Evolutionary conservation across 2,888 invertebrate species (phyloP), one percentile per base, ranked within the genome.

Genomic region (Rhogogaster chlorosoma): DNA sequence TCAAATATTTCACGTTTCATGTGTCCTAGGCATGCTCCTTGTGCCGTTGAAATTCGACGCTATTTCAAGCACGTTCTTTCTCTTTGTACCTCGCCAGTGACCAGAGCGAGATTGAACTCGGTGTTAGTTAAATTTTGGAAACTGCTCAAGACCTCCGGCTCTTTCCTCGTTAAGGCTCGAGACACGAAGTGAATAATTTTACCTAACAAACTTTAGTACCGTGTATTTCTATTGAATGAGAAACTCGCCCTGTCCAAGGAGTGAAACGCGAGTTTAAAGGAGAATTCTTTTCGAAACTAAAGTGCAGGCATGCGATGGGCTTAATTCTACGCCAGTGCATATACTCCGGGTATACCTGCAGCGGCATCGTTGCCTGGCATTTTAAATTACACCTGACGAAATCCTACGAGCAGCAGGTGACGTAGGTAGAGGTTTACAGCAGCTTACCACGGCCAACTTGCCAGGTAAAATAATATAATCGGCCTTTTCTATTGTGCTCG

Each of bases 341-440:
- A 36, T 36, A 36, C n/a, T n/a, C 4, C 26, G 12, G 22, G 61
- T 29, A 61, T 32, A 29, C 57, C 80, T 61, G 61, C 61, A 61
- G 38, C 42, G 38, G 67, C 67, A 7, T 6, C 67, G 29, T 45
- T 70, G 49, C 67, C 67, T 83, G 70, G 83, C 83, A 83, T 83
- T 83, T 83, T 83, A 83, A 83, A 83, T 83, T 83, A 83, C 83
- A 83, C 83, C 83, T 83, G 83, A 83, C 83, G 83, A 83, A 83
- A 83, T 70, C 83, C 83, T 45, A n/a, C 15, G 67, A 70, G 67
- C 32, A 83, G 83, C 83, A 83, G 83, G 83, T 83, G 67, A 83
- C 45, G 83, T 70, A 70, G 83, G 83, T 83, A 36, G 29, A 73
- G 83, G 67, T 83, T 83, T 70, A 83, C 42, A 18, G 36, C 38